Base-by-base conservation (phyloP, 2,888 invertebrate genomes). In the Latheticus oryzae region DNA sequence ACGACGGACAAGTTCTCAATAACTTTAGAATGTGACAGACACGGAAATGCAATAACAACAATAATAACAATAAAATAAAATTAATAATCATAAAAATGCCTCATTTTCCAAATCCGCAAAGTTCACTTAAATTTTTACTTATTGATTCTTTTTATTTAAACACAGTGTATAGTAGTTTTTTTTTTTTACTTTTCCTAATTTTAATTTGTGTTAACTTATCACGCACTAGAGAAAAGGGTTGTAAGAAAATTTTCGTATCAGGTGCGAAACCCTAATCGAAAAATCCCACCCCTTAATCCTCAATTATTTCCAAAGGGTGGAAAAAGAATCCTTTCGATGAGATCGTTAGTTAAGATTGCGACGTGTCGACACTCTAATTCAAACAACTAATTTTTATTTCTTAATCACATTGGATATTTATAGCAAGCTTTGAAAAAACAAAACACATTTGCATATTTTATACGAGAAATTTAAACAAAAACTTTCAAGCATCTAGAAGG, bases 221-320 rank as follows among this genome's bases (percentile, higher is more conserved):
- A 16, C 15, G 11, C 45, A 12, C 19, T 45, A n/a, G 5, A 37
- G 38, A 28, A n/a, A n/a, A n/a, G n/a, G n/a, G n/a, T n/a, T 28
- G 45, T 53, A 21, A 26, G 19, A 53, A 59, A 59, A 65, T 63
- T 64, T 61, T 61, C 65, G 72, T 69, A 72, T 73, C 73, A 73
- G 73, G 73, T 73, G 73, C 70, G 63, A 45, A 65, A 62, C n/a
- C 64, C 65, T 72, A 71, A 73, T 71, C 70, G 70, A 73, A 73
- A 73, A 73, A 73, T 73, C 73, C 66, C 57, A 68, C 64, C 63
- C 61, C n/a, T n/a, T 73, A 73, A 73, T 73, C 73, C 71, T 63
- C 71, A 72, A 73, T 73, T 71, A 72, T 70, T 72, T 67, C 45
- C 50, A 67, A 70, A 69, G 69, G 11, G 23, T 32, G 11, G 16